Evolutionary conservation across 1,140 invertebrate species (phyloP).

Genomic region (Anoplolepis gracilipes): DNA sequence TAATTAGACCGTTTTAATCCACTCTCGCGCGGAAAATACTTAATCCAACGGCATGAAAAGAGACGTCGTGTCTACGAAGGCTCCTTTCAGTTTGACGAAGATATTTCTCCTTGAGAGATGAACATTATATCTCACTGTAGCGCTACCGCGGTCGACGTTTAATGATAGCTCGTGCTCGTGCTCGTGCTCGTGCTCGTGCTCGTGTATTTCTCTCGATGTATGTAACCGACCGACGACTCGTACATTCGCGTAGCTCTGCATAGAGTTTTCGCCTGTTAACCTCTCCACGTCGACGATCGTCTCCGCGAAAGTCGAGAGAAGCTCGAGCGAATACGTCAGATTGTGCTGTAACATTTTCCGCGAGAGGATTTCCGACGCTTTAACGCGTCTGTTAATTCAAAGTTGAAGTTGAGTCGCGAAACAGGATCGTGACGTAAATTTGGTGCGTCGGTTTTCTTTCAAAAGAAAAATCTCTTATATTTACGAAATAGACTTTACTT

Average conservation of each 20-base stretch:
- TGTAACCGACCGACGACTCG: slow-evolving; percentile 25
- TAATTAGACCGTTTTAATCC: slow-evolving; percentile 39
- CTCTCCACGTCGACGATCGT: slow-evolving; percentile 58
- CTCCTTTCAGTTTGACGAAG: slow-evolving; percentile 6
- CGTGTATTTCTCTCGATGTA: neutral
- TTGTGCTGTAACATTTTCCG: slow-evolving; percentile 19
- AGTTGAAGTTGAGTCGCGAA: neutral
- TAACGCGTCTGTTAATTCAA: slow-evolving; percentile 50
- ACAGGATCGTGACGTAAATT: neutral
- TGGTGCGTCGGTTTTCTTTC: neutral
- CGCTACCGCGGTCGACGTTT: slow-evolving; percentile 45
- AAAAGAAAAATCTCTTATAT: neutral
- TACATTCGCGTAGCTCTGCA: slow-evolving; percentile 52
- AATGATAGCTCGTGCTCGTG: slow-evolving; percentile 35
- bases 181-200: neutral
- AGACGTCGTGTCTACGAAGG: neutral
- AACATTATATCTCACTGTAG: slow-evolving; percentile 38
- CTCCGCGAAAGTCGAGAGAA: slow-evolving; percentile 51
- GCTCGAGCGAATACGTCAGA: slow-evolving; percentile 52
- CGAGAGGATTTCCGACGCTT: slow-evolving; percentile 46
- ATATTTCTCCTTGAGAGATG: slow-evolving; percentile 21
- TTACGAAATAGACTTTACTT: neutral
- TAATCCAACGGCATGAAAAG: slow-evolving; percentile 33
- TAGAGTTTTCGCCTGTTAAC: slow-evolving; percentile 69
- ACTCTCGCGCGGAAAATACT: slow-evolving; percentile 16